phyloP scores from a whole-genome alignment of 2,888 invertebrate species.

The Acleris cristana region DNA sequence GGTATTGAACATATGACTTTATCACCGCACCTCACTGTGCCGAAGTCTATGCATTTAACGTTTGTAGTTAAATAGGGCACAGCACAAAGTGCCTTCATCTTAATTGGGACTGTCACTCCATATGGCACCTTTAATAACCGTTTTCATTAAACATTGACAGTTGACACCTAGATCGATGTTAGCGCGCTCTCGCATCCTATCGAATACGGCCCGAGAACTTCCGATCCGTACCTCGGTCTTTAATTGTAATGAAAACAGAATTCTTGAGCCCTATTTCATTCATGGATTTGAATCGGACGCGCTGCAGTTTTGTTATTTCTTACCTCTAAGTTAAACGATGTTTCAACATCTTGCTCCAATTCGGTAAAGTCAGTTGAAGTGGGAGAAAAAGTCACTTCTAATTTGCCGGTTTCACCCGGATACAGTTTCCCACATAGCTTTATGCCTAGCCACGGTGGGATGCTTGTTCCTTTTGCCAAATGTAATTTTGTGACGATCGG shows the following conservation, averaged over 20 bases:
- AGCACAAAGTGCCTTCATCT: conserved; percentile 82
- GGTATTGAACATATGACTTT: conserved; percentile 80
- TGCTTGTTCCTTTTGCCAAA: conserved; percentile 62
- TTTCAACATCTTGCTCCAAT: conserved; percentile 70
- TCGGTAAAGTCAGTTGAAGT: conserved; percentile 67
- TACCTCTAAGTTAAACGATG: conserved; percentile 78
- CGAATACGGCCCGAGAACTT: too few species aligned
- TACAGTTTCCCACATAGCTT: conserved; percentile 70
- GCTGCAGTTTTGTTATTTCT: conserved; percentile 9
- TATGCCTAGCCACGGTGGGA: conserved; percentile 65
- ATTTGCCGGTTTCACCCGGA: conserved; percentile 74
- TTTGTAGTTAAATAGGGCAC: conserved; percentile 80
- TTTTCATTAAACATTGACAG: neutral
- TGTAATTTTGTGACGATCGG: conserved; percentile 74
- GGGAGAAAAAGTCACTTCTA: conserved; percentile 82
- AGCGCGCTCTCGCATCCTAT: neutral
- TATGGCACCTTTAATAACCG: conserved; percentile 74
- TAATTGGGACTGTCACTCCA: conserved; percentile 84
- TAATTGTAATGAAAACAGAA: too few species aligned
- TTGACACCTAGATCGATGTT: neutral
- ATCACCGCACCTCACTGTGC: conserved; percentile 83
- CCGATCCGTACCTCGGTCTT: too few species aligned
- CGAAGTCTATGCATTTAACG: conserved; percentile 77
- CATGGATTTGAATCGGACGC: too few species aligned
- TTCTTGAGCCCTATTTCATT: too few species aligned